Base-by-base conservation (phyloP, 2,797 vertebrate species). In the Selene dorsalis region DNA sequence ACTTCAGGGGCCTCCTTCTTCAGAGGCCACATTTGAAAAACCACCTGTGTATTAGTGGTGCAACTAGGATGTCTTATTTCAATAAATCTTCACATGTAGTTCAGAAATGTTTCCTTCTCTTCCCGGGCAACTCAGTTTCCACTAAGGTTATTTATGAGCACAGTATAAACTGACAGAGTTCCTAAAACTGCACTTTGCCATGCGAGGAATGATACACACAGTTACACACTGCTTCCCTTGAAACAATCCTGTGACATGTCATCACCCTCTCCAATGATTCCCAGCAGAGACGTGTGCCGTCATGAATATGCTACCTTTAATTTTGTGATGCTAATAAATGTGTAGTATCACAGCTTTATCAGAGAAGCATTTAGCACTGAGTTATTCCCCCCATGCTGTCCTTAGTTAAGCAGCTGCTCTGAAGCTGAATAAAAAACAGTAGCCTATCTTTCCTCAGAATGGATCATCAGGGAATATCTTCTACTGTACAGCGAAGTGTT, bases 351-450 rank as follows among this genome's bases (percentile, higher is more conserved):
- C 8, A 32, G 56, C 28, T 63, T 20, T 28, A 35, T 16, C 45
- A 47, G n/a, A 48, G 14, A 3, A 47, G 52, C 17, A 17, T 57
- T n/a, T 66, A 26, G 1, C 52, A 26, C 3, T 26, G 24, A 39
- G 30, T 57, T 24, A 6, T 13, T 9, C 24, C 12, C 22, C n/a
- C n/a, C 26, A n/a, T 38, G 28, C 41, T 16, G 38, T 47, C 17
- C 28, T 65, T 28, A 28, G 70, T 73, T 10, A 43, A 45, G 13
- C 39, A 13, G 28, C 39, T 5, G 39, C 50, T 60, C 64, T 75
- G 16, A 53, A 18, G 47, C 24, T 43, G 8, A 53, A 43, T 53
- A 28, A 52, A 26, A 32, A 61, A 28, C 26, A 7, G 12, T 18
- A n/a, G n/a, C n/a, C n/a, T n/a, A n/a, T 55, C 10, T 30, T 39